phyloP scores from a whole-genome alignment of 2,113 vertebrate genomes.

The Trinectes maculatus region DNA sequence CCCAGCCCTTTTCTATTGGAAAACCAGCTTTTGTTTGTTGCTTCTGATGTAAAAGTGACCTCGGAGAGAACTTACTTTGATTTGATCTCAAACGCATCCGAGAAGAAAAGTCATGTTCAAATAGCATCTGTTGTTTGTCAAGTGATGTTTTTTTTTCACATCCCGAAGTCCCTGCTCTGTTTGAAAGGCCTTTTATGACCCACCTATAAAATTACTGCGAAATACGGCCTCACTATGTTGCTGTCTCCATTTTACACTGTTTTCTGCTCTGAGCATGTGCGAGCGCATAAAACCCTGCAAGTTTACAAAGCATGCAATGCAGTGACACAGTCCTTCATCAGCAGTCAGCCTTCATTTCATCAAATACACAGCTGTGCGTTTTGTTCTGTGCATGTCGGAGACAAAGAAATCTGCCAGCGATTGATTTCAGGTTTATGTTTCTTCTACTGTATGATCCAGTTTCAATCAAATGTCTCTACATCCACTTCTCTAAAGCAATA shows the following conservation, averaged over 20 bases:
- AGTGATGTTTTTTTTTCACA: not conserved
- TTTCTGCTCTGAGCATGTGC: not conserved
- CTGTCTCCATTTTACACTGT: not conserved
- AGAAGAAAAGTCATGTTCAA: not conserved
- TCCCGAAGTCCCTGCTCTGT: not conserved
- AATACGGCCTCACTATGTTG: slow-evolving; percentile 1
- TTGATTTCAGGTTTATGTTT: too few species aligned
- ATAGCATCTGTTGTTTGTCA: not conserved
- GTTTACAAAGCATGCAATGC: slow-evolving; percentile 23
- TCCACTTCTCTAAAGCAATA: too few species aligned
- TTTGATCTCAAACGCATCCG: not conserved
- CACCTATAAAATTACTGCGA: not conserved
- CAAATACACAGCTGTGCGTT: slow-evolving; percentile 7
- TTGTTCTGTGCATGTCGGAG: too few species aligned
- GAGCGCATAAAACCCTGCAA: slow-evolving; percentile 7
- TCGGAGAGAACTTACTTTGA: not conserved
- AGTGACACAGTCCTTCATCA: not conserved
- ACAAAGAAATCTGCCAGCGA: too few species aligned
- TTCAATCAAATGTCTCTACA: too few species aligned
- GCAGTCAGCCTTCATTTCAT: slow-evolving; percentile 14
- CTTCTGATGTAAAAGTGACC: slow-evolving; percentile 4
- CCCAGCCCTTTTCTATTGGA: not conserved
- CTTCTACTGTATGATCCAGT: too few species aligned
- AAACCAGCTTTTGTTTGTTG: not conserved
- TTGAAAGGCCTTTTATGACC: not conserved